Percentiles rank a stretch among this genome's conserved stretches.
phyloP scores from a whole-genome alignment of 2,888 invertebrate species.

The Troglohyphantes excavatus region DNA sequence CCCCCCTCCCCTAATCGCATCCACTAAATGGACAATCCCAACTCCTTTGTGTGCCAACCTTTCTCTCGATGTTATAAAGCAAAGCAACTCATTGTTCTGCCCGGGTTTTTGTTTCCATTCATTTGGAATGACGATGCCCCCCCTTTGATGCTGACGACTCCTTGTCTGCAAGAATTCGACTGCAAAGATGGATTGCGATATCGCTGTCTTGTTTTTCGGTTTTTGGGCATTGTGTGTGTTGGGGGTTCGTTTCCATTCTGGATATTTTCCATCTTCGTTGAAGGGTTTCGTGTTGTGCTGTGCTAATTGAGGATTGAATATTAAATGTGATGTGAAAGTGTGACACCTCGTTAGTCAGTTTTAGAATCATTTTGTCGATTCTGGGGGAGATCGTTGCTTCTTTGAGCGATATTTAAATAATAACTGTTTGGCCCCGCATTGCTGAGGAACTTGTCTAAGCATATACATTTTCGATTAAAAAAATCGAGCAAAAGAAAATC shows the following conservation, averaged over 20 bases:
- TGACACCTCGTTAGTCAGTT: slow-evolving; percentile 9
- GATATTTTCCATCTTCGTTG: not conserved
- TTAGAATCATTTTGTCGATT: too few relatives aligned
- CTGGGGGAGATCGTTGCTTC: too few relatives aligned
- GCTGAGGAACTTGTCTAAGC: too few relatives aligned
- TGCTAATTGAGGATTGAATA: not conserved
- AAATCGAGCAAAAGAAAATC: too few relatives aligned
- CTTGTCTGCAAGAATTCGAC: not conserved
- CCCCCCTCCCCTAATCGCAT: slow-evolving; percentile 33
- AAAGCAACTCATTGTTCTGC: slow-evolving; percentile 13
- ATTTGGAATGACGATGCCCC: not conserved
- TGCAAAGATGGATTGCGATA: slow-evolving; percentile 2
- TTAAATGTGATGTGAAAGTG: not conserved
- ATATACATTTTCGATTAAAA: too few relatives aligned
- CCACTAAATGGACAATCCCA: slow-evolving; percentile 42
- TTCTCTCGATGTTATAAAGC: slow-evolving; percentile 5
- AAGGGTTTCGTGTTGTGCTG: not conserved
- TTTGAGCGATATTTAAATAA: too few relatives aligned
- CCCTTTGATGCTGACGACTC: not conserved
- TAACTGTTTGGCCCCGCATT: too few relatives aligned
- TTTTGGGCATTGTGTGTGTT: not conserved
- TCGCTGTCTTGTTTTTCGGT: not conserved
- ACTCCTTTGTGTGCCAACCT: slow-evolving; percentile 19
- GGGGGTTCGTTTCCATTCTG: not conserved
- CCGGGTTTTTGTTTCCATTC: slow-evolving; percentile 36